Conservation (phyloP, 2,113 vertebrate species). For the Chaenogobius annularis region DNA sequence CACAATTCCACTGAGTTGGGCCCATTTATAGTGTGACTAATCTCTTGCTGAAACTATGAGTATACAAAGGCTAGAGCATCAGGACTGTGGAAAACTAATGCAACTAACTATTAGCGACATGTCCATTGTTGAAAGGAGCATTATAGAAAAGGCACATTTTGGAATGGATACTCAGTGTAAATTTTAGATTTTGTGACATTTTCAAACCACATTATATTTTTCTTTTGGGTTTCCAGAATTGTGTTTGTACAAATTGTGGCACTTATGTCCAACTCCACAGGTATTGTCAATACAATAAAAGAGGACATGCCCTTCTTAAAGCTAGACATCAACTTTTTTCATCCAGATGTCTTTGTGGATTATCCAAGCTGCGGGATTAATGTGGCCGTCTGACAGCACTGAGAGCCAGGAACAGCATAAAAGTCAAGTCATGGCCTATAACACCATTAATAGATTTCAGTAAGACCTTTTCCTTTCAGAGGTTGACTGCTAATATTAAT, state of each 20-base stretch:
- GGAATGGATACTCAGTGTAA: background rate
- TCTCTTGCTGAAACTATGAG: background rate
- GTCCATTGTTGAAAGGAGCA: too few relatives aligned
- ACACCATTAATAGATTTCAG: conserved; percentile 67
- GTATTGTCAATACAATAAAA: background rate
- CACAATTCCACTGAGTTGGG: background rate
- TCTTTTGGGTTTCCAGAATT: background rate
- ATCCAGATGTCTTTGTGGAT: conserved; percentile 68
- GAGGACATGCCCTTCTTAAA: conserved; percentile 47
- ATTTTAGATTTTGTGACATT: background rate
- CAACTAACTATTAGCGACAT: too few relatives aligned
- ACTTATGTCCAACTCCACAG: conserved; percentile 10
- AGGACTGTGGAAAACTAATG: background rate
- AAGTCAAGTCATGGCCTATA: conserved; percentile 61
- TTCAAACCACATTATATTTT: background rate
- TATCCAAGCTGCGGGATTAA: conserved; percentile 68
- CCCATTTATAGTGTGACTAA: background rate
- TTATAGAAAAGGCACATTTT: background rate
- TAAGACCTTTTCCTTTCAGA: conserved; percentile 56
- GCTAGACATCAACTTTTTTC: conserved; percentile 39
- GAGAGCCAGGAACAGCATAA: conserved; percentile 46
- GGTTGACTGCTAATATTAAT: conserved; percentile 62
- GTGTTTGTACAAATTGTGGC: background rate
- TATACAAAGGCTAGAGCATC: background rate
- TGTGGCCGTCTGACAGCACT: conserved; percentile 50